Evolutionary conservation across 1,140 invertebrate species (phyloP).

Genomic region (Drosophila nikananu): DNA sequence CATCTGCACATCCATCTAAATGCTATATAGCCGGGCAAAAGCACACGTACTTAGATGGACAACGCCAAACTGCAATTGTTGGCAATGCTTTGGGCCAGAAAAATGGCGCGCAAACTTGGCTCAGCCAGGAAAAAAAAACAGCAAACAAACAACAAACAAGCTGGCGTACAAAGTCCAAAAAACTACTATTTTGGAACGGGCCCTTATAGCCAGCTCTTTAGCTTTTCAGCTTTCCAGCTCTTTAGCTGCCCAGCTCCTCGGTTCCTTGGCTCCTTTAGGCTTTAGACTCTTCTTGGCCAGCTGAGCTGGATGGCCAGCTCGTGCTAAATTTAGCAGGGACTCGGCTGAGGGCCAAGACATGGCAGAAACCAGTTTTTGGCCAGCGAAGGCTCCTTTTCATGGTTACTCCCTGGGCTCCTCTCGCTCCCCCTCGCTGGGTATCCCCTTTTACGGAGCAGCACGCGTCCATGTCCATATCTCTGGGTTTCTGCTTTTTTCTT

Average conservation of each 20-base stretch:
- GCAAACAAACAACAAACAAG: slow-evolving; percentile 9
- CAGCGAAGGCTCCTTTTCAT: slow-evolving; percentile 57
- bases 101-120: slow-evolving; percentile 55
- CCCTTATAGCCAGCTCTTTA: slow-evolving; percentile 32
- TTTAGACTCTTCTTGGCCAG: slow-evolving; percentile 12
- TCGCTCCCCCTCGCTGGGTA: not conserved
- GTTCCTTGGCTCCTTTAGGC: not conserved
- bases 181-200: slow-evolving; percentile 52
- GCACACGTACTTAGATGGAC: slow-evolving; percentile 27
- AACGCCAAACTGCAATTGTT: slow-evolving; percentile 11
- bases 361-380: slow-evolving; percentile 36
- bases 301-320: slow-evolving; percentile 52
- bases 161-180: slow-evolving; percentile 60
- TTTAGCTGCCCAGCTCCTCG: not conserved
- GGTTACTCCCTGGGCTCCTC: slow-evolving; percentile 27
- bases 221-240: not conserved
- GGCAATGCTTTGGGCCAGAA: slow-evolving; percentile 9
- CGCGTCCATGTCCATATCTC: slow-evolving; percentile 33
- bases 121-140: not conserved
- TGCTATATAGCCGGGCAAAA: too few relatives aligned
- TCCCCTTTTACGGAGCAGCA: slow-evolving; percentile 46
- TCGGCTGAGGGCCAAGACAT: not conserved
- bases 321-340: slow-evolving; percentile 71
- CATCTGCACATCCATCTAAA: not conserved
- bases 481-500: not conserved